Base-by-base conservation (phyloP, 2,797 vertebrate genomes). In the Falco novaeseelandiae region DNA sequence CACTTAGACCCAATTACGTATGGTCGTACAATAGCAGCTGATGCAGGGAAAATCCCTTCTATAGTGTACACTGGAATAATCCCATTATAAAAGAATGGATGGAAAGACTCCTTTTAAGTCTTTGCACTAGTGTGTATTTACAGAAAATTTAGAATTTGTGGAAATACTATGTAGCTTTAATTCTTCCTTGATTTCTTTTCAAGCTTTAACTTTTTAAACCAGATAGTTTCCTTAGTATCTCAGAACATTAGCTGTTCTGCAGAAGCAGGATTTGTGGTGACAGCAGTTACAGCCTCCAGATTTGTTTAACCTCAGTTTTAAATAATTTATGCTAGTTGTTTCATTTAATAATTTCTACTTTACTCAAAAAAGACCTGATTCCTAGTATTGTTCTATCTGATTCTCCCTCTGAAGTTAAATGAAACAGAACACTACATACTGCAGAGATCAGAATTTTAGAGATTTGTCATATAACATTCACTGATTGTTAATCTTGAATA, bases 1-100 rank as follows among this genome's bases (percentile, higher is more conserved):
- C 93, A 96, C 87, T 97, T 97, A 97, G 91, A 93, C 95, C 81
- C 95, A 93, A 97, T 97, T 97, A 92, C 46, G 34, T 59, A 86
- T 86, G 87, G 74, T 95, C 80, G 90, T 96, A 95, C 95, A 96
- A 96, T 66, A 91, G 90, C 81, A 95, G 78, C 76, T 95, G 96
- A 95, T 95, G 90, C 88, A 95, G 54, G 36, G 95, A 93, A 96
- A 97, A 97, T 96, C 96, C 93, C 83, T 96, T 87, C 96, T 91
- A 85, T 89, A 94, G 74, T 80, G 58, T 83, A 83, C 66, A 93
- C 76, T 89, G 71, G 67, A 95, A 94, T 95, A 97, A 97, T 97
- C 95, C 94, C 92, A 95, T 97, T 97, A 95, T 83, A 95, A 93
- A 84, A 82, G 80, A 94, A 95, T 95, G 83, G 96, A 96, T 94